These are phyloP conservation scores for Dendropsophus ebraccatus DNA, from an alignment of 2,113 vertebrate genomes.

Conservation along the genomic window DNA sequence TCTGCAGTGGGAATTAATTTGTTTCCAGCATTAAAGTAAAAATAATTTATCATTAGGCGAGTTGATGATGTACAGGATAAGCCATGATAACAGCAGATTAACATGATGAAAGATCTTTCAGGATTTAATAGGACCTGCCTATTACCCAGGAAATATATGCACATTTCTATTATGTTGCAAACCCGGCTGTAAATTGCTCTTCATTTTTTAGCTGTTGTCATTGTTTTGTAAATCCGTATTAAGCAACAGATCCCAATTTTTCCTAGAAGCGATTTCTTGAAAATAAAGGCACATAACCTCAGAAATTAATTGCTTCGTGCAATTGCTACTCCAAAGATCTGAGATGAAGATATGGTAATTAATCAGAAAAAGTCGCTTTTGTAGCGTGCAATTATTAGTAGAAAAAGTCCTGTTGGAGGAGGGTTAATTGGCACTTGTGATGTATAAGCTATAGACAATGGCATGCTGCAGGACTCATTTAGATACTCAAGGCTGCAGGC, in stretches of 20 bases:
- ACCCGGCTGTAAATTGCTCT: slow-evolving; percentile 37
- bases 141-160: slow-evolving; percentile 33
- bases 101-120: slow-evolving; percentile 48
- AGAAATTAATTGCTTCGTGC: slow-evolving; percentile 46
- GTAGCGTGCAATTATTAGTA: slow-evolving; percentile 54
- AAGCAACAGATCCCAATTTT: slow-evolving; percentile 29
- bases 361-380: slow-evolving; percentile 42
- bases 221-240: slow-evolving; percentile 45
- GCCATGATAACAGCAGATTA: slow-evolving; percentile 43
- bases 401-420: slow-evolving; percentile 41
- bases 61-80: slow-evolving; percentile 52
- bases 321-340: slow-evolving; percentile 43
- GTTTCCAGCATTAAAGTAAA: slow-evolving; percentile 32
- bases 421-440: slow-evolving; percentile 56
- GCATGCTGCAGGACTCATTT: slow-evolving; percentile 32
- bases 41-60: slow-evolving; percentile 42
- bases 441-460: slow-evolving; percentile 49
- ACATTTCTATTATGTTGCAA: slow-evolving; percentile 24
- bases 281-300: slow-evolving; percentile 45
- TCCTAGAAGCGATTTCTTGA: slow-evolving; percentile 31
- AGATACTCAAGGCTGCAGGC: slow-evolving; percentile 19
- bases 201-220: slow-evolving; percentile 33
- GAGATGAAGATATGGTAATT: slow-evolving; percentile 49
- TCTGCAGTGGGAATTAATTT: slow-evolving; percentile 33
- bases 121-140: slow-evolving; percentile 39